Conservation (phyloP, 2,113 vertebrate species). For the Falcunculus frontatus region DNA sequence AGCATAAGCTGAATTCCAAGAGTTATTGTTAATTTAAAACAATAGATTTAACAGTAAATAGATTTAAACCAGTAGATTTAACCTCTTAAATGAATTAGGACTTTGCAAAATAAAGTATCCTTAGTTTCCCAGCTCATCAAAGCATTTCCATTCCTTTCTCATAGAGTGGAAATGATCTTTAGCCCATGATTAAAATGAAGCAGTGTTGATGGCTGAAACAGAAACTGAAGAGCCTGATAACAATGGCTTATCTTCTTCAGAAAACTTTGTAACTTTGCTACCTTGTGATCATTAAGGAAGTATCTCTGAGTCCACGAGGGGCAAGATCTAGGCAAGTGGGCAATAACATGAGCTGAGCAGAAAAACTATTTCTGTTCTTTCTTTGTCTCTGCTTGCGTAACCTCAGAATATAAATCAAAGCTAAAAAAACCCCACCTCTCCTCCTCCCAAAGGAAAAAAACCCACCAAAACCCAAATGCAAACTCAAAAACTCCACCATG, state of each 20-base stretch:
- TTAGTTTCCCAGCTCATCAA: background rate
- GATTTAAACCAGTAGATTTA: background rate
- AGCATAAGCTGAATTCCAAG: background rate
- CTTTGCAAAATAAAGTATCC: background rate
- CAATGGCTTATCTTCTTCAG: background rate
- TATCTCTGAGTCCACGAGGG: background rate
- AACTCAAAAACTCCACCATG: background rate
- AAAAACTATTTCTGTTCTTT: background rate
- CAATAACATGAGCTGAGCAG: background rate
- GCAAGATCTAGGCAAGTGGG: background rate
- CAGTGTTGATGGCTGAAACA: background rate
- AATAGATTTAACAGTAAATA: background rate
- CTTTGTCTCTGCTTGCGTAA: background rate
- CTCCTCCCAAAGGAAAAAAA: background rate
- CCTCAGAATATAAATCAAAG: background rate
- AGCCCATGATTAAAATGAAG: background rate
- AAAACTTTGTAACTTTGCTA: background rate
- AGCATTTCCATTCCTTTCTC: background rate
- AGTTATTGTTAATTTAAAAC: background rate
- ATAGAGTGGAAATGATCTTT: background rate
- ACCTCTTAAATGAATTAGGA: background rate
- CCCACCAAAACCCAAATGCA: background rate
- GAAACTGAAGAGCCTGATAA: background rate
- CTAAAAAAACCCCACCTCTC: background rate
- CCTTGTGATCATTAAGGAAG: background rate